These are phyloP conservation scores for Cheilinus undulatus DNA, from an alignment of 2,113 vertebrate genomes.

Conservation along the genomic window DNA sequence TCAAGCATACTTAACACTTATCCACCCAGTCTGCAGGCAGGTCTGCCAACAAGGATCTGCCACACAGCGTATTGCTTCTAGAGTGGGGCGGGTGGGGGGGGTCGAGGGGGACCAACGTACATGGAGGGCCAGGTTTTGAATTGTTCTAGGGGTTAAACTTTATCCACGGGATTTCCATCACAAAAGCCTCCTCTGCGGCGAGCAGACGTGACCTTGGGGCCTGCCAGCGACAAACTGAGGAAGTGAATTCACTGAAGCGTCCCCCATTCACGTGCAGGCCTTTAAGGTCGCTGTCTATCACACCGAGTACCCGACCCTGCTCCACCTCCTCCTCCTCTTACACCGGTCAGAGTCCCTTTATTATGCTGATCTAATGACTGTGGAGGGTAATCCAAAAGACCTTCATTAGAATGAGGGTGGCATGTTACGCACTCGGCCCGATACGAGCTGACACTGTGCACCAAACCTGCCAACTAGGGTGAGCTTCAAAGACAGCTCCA, in stretches of 20 bases:
- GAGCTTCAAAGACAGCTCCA: conserved; percentile 34
- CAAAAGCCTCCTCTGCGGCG: conserved; percentile 75
- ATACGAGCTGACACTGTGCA: conserved; percentile 51
- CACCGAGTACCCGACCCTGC: conserved; percentile 36
- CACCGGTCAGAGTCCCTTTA: conserved; percentile 64
- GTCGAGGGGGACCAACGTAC: conserved; percentile 24
- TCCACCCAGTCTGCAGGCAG: conserved; percentile 47
- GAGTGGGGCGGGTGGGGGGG: conserved; percentile 27
- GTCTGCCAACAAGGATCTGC: conserved; percentile 46
- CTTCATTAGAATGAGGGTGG: conserved; percentile 63
- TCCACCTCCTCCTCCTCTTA: conserved; percentile 49
- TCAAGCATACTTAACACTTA: conserved; percentile 55
- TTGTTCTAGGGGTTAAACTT: conserved; percentile 77
- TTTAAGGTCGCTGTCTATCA: conserved; percentile 73
- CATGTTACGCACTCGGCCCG: conserved; percentile 35
- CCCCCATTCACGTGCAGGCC: conserved; percentile 69
- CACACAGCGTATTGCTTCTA: conserved; percentile 38
- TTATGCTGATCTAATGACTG: conserved; percentile 81
- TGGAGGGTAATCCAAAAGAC: conserved; percentile 69
- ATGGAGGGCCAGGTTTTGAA: conserved; percentile 59
- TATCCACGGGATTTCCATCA: conserved; percentile 81
- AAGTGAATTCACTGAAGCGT: conserved; percentile 70
- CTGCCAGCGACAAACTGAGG: conserved; percentile 71
- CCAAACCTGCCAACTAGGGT: conserved; percentile 53
- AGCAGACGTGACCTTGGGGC: conserved; percentile 78